Base-by-base conservation (phyloP, 2,888 invertebrate species). In the Adela reaumurella region DNA sequence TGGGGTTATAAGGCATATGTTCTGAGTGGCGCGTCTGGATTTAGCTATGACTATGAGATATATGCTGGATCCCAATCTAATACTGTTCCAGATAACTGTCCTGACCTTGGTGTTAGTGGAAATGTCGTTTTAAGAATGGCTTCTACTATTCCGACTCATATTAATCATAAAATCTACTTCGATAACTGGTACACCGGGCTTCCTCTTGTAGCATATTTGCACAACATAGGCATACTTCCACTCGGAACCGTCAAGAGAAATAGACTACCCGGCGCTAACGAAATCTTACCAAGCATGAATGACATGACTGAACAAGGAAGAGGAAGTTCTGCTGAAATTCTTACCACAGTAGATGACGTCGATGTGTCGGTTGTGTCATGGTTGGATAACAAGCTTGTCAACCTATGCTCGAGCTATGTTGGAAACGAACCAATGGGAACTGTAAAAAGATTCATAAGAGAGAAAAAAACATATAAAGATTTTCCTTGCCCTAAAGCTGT, bases 1-100 rank as follows among this genome's bases (percentile, higher is more conserved):
- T 61, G 60, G 59, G 59, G 58, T 24, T 63, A 57, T 49, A 60
- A 61, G 54, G 57, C 57, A 47, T 57, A 56, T 54, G 60, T 61
- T 44, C 51, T 62, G 3, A 62, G 62, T 51, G 61, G 60, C 43
- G 52, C 54, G 17, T 60, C 59, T 29, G 60, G 62, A 4, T 62
- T 62, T 49, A 59, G 57, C 28, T 63, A 54, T 17, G 52, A 53
- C 46, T 53, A 52, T 47, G 53, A 53, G 24, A 16, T 52, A 1
- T 50, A 46, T 45, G 45, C 48, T 19, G 48, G 44, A 24, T 35
- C n/a, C 6, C 48, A 48, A 19, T 16, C n/a, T 19, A 28, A 45
- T 42, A 18, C 19, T 16, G 18, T 14, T 18, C 45, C 19, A 45
- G 44, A 43, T 4, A 17, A 45, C 17, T 16, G n/a, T 14, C 48